phyloP scores from a whole-genome alignment of 2,888 invertebrate species.

The Caenorhabditis drosophilae region DNA sequence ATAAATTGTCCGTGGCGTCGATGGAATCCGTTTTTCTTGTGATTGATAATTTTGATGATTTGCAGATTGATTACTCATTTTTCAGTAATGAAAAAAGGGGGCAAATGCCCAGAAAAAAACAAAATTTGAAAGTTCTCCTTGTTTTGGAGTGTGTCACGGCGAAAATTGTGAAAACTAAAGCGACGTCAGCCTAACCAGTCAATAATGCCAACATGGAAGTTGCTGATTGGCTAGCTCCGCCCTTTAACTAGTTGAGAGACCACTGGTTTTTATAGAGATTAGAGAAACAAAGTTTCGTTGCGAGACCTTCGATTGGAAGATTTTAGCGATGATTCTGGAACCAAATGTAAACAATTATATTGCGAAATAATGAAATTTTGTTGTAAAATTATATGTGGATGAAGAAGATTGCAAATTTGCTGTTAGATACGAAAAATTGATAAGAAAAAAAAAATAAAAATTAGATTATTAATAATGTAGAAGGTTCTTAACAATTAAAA shows the following conservation, averaged over 20 bases:
- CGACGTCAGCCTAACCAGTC: conserved; percentile 19
- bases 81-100: background rate
- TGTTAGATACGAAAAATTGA: background rate
- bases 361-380: background rate
- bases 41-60: no score
- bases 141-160: conserved; percentile 7
- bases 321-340: background rate
- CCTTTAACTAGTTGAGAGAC: background rate
- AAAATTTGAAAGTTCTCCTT: background rate
- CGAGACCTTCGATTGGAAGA: background rate
- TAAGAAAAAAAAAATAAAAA: background rate
- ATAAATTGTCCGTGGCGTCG: conserved; percentile 22
- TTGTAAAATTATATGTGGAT: background rate
- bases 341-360: background rate
- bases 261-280: background rate
- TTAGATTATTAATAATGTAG: no score
- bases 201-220: conserved; percentile 5
- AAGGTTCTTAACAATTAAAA: background rate
- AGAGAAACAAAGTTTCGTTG: background rate
- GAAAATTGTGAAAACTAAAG: conserved; percentile 11
- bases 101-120: background rate
- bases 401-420: background rate
- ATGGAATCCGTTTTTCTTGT: no score
- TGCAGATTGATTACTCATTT: conserved; percentile 31
- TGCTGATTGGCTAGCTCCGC: conserved; percentile 7